Conservation (phyloP, 2,113 vertebrate species). For the Grammomys dolichurus region DNA sequence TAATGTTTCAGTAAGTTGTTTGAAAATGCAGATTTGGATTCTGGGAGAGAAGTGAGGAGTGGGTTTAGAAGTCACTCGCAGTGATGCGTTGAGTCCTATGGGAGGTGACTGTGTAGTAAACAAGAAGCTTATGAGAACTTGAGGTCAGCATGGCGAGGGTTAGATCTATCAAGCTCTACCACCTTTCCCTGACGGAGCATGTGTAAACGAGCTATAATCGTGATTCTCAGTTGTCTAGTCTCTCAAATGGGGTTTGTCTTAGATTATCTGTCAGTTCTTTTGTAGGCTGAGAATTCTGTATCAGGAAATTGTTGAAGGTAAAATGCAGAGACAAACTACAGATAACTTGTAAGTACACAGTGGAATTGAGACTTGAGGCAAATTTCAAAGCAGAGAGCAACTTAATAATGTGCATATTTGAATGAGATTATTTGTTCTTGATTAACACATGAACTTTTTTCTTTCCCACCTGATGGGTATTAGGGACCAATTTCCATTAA, state of each 20-base stretch:
- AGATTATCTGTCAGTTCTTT: slow-evolving; percentile 34
- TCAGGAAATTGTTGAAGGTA: slow-evolving; percentile 51
- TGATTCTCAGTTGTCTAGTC: slow-evolving; percentile 32
- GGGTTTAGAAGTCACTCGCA: not conserved
- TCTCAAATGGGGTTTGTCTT: not conserved
- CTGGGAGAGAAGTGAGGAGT: slow-evolving; percentile 27
- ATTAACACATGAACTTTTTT: slow-evolving; percentile 75
- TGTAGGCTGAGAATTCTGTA: slow-evolving; percentile 52
- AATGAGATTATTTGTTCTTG: slow-evolving; percentile 75
- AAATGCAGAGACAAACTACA: slow-evolving; percentile 48
- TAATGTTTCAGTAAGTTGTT: slow-evolving; percentile 53
- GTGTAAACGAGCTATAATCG: not conserved
- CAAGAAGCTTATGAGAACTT: not conserved
- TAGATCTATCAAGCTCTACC: not conserved
- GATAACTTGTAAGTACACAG: slow-evolving; percentile 15
- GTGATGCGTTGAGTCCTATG: not conserved
- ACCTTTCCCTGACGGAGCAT: not conserved
- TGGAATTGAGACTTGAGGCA: slow-evolving; percentile 57
- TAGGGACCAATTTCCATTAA: slow-evolving; percentile 69
- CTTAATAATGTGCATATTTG: slow-evolving; percentile 75
- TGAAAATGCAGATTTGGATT: not conserved
- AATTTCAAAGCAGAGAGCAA: slow-evolving; percentile 62
- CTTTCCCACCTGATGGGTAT: slow-evolving; percentile 40
- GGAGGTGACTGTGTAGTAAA: not conserved
- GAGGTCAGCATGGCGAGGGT: not conserved